Evolutionary conservation across 2,113 vertebrate species (phyloP).

Genomic region (Notarius quadriscutis): DNA sequence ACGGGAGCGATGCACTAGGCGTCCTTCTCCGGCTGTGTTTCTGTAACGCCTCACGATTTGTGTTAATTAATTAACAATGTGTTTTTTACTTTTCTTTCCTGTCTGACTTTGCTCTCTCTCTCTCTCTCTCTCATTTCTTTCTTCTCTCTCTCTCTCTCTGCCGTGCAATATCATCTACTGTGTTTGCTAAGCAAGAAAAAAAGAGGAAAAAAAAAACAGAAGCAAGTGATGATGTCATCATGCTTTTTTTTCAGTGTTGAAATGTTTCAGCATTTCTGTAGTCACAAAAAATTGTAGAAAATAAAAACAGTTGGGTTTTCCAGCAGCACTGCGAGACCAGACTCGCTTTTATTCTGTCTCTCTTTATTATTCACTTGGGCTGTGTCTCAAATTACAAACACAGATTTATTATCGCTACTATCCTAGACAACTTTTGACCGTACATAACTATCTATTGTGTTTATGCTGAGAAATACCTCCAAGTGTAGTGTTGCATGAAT

Average conservation of each 20-base stretch:
- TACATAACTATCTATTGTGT: neutral
- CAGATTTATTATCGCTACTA: neutral
- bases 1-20: constrained; percentile 2
- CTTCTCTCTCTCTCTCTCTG: constrained; percentile 66
- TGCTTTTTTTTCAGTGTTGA: constrained; percentile 92
- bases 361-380: neutral
- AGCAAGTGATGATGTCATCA: constrained; percentile 94
- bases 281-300: constrained; percentile 94
- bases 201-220: constrained; percentile 65
- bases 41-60: constrained; percentile 5
- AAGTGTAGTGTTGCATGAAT: neutral
- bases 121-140: constrained; percentile 60
- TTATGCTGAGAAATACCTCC: neutral
- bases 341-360: constrained; percentile 59
- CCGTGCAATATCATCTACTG: constrained; percentile 98
- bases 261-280: constrained; percentile 98
- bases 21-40: constrained; percentile 26
- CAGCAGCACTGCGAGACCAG: constrained; percentile 89
- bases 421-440: neutral
- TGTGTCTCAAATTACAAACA: neutral
- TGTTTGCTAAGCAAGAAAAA: constrained; percentile 92
- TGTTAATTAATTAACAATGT: neutral
- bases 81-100: neutral
- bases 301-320: constrained; percentile 99
- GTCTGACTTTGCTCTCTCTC: constrained; percentile 56